Percentiles rank a stretch among this genome's conserved stretches.
These are phyloP conservation scores for Sarcoramphus papa DNA, from an alignment of 2,797 vertebrate genomes.

Conservation along the genomic window DNA sequence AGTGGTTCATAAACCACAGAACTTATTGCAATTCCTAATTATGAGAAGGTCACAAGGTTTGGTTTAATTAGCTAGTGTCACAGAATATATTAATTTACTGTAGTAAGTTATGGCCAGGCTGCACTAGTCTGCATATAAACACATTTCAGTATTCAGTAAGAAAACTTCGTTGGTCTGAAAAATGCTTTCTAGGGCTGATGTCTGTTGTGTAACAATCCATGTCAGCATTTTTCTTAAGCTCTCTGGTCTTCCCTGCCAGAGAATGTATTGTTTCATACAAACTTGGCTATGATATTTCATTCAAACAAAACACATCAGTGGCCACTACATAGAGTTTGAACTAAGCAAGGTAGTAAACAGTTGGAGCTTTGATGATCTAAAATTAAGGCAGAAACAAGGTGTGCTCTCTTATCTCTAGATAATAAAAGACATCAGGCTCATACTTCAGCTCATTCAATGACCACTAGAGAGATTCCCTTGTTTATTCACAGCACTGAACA, in stretches of 20 bases:
- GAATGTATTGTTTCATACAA: background rate
- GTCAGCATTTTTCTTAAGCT: background rate
- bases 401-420: background rate
- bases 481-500: background rate
- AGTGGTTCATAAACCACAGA: background rate
- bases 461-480: background rate
- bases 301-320: background rate
- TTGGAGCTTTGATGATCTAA: background rate
- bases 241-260: background rate
- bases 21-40: background rate
- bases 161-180: background rate
- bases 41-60: background rate
- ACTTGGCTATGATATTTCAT: background rate
- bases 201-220: background rate
- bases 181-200: background rate
- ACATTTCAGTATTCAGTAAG: background rate
- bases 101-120: background rate
- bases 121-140: background rate
- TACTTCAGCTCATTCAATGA: background rate
- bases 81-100: background rate
- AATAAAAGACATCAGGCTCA: background rate
- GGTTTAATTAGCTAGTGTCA: background rate
- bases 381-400: background rate
- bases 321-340: background rate
- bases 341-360: background rate